Evolutionary conservation across 1,140 invertebrate genomes (phyloP).

Genomic region (Matsumurasca onukii): DNA sequence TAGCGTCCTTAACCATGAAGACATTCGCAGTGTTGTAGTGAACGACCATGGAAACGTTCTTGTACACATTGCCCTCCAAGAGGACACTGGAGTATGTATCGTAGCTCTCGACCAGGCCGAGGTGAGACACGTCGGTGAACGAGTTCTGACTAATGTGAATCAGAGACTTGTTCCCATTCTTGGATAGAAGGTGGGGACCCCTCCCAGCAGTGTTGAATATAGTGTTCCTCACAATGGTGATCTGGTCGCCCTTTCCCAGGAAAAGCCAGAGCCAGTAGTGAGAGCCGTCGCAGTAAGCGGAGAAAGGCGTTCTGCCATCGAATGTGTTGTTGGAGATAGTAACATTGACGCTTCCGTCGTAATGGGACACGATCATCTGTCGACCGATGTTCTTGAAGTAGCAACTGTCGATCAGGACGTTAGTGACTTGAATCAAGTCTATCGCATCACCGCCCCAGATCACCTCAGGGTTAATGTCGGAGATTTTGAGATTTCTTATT

Average conservation of each 20-base stretch:
- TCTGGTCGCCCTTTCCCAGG: conserved; percentile 7
- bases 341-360: neutral
- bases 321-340: neutral
- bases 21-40: neutral
- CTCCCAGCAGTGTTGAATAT: conserved; percentile 14
- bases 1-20: neutral
- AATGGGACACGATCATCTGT: conserved; percentile 11
- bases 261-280: conserved; percentile 29
- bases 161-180: neutral
- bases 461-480: conserved; percentile 20
- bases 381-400: conserved; percentile 18
- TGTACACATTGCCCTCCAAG: conserved; percentile 2
- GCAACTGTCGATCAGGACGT: conserved; percentile 9
- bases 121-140: neutral
- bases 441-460: conserved; percentile 29
- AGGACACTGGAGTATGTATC: neutral
- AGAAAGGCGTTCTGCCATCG: conserved; percentile 26
- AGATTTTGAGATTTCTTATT: neutral
- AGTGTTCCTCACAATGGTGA: conserved; percentile 11
- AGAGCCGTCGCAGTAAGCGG: conserved; percentile 18
- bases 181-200: neutral
- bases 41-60: neutral
- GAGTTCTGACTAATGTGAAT: neutral
- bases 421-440: neutral
- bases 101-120: neutral